These are phyloP conservation scores for Lemur catta DNA, from an alignment of 2,797 vertebrate genomes.

Conservation along the genomic window DNA sequence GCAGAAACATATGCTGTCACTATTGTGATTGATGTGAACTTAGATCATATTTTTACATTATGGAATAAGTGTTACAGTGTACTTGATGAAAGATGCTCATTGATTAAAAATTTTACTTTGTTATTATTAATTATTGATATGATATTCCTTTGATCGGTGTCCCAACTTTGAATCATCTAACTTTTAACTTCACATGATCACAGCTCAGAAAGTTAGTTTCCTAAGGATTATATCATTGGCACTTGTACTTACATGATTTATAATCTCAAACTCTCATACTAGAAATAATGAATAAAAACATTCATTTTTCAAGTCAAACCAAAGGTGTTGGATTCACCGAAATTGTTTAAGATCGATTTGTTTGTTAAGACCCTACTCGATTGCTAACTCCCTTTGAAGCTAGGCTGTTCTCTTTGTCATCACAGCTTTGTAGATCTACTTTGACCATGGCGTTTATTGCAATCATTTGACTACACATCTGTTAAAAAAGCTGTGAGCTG, in stretches of 20 bases:
- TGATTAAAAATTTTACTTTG: background rate
- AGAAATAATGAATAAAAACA: constrained; percentile 20
- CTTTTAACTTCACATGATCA: background rate
- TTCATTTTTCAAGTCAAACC: background rate
- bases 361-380: background rate
- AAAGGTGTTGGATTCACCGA: background rate
- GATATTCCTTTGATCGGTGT: background rate
- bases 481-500: background rate
- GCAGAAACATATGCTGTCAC: background rate
- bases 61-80: background rate
- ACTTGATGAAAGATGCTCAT: background rate
- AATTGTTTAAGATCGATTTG: background rate
- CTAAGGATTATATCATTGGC: background rate
- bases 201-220: constrained; percentile 10
- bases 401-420: background rate
- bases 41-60: background rate
- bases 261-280: background rate
- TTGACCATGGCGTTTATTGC: background rate
- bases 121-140: background rate
- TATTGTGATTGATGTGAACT: background rate
- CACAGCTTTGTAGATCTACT: background rate
- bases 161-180: background rate
- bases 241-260: background rate
- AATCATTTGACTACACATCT: background rate
- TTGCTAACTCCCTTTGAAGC: background rate